Base-by-base conservation (phyloP, 1,140 invertebrate genomes). In the Procambarus virginalis region DNA sequence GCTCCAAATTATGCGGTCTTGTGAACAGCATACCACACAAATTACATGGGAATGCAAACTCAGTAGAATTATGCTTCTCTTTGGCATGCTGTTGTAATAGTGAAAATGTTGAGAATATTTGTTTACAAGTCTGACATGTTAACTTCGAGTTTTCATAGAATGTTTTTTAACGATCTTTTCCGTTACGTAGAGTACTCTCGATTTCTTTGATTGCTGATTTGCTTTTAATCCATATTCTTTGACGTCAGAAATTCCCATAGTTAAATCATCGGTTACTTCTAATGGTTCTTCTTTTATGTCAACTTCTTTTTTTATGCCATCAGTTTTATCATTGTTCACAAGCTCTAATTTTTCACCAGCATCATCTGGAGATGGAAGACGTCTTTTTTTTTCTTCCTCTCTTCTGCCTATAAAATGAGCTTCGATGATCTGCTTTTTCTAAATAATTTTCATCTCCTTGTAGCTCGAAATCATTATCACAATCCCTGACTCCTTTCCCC, bases 21-120 rank as follows among this genome's bases (percentile, higher is more conserved):
- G 87, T 89, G 55, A 89, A 89, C 0, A 78, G 80, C 9, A 89
- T 75, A 20, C 87, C 87, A 68, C 87, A 89, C 51, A 89, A 45
- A 49, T 89, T 80, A 84, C 87, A 89, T 1, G 87, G 87, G 79
- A 89, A 89, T 55, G 87, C 51, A 51, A 89, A 89, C 51, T 89
- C 82, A 5, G 87, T 83, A 20, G 82, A 83, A 73, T 84, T 64
- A 34, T 89, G 87, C 46, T 83, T 80, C 9, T 84, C 73, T 64
- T 89, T 89, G 55, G 87, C 80, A 34, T 89, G 87, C 3, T 70
- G 70, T 77, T 89, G 87, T 14, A 89, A 70, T 73, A 45, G 51
- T 6, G 78, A 75, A 70, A 89, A 89, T 58, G 87, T 84, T 22
- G 87, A 81, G 70, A 89, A 89, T 20, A 77, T 17, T 48, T 70